Base-by-base conservation (phyloP, 2,113 vertebrate genomes). In the Patagioenas fasciata region DNA sequence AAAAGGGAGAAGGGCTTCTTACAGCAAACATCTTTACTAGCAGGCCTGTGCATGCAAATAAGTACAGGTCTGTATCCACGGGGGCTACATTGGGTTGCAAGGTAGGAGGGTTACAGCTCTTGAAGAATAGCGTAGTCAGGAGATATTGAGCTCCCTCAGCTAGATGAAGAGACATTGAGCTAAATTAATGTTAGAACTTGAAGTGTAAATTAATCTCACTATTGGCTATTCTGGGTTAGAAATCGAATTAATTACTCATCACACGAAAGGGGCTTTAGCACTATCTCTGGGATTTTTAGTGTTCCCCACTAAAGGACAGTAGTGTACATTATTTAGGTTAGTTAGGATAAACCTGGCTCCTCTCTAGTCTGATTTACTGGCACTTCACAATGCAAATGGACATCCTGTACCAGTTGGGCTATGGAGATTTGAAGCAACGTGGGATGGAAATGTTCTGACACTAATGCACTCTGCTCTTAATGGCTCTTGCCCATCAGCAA, bases 241-340 rank as follows among this genome's bases (percentile, higher is more conserved):
- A 95, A 88, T 9, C 7, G 4, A 95, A 87, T 93, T 71, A 44
- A 51, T 93, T 89, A 80, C 29, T 75, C 10, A 53, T 72, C 79
- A 61, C 24, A 11, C 31, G 15, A 60, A 79, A 91, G 54, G 6
- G 20, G 23, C 26, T 79, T 53, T 14, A 88, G 66, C 66, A 42
- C 57, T 20, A 0, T n/a, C 53, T 66, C 69, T 65, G 44, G 42
- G 54, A 75, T 65, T 96, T 87, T 69, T 51, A 87, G 36, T 32
- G 42, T 32, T 62, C 80, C 51, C 42, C 32, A 34, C 58, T 73
- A 24, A 73, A 87, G 42, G 29, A 69, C 70, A 89, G 54, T 10
- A 75, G 29, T 34, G 67, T 69, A 81, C 5, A 6, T 82, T 58
- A 71, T 90, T 85, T 71, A 79, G 57, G 32, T 28, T 61, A 85